Percentiles rank a stretch among this genome's conserved stretches.
phyloP scores from a whole-genome alignment of 2,888 invertebrate genomes.

The Dyspetes luteomarginatus region DNA sequence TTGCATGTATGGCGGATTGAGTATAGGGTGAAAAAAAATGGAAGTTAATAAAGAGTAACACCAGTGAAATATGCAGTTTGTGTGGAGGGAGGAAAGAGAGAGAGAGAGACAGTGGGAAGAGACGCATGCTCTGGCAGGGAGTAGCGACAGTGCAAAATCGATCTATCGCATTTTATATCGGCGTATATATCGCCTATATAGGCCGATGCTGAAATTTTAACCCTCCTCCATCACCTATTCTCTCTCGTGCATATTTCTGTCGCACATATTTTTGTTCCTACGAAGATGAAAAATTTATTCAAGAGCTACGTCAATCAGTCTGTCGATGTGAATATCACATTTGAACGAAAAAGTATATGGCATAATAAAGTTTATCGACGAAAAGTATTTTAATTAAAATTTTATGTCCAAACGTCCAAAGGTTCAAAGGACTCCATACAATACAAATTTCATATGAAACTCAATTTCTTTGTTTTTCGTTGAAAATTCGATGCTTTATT shows the following conservation, averaged over 20 bases:
- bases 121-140: slow-evolving; percentile 21
- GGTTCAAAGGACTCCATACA: too few species aligned
- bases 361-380: background rate
- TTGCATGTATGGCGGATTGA: slow-evolving; percentile 19
- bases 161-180: slow-evolving; percentile 53
- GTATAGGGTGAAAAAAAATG: slow-evolving; percentile 46
- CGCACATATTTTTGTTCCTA: background rate
- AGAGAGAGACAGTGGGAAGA: slow-evolving; percentile 23
- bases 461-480: too few species aligned
- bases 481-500: too few species aligned
- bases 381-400: background rate
- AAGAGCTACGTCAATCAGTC: too few species aligned
- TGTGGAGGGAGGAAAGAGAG: slow-evolving; percentile 5
- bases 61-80: slow-evolving; percentile 64
- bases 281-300: background rate
- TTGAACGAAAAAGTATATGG: too few species aligned
- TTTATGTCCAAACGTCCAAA: background rate
- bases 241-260: background rate
- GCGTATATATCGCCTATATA: background rate
- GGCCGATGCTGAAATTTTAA: slow-evolving; percentile 37
- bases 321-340: too few species aligned
- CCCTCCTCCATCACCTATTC: background rate
- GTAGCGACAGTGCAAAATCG: slow-evolving; percentile 55
- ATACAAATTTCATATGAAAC: too few species aligned
- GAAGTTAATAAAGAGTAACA: slow-evolving; percentile 74